These are phyloP conservation scores for Stenodema calcarata DNA, from an alignment of 2,888 invertebrate genomes.

Conservation along the genomic window DNA sequence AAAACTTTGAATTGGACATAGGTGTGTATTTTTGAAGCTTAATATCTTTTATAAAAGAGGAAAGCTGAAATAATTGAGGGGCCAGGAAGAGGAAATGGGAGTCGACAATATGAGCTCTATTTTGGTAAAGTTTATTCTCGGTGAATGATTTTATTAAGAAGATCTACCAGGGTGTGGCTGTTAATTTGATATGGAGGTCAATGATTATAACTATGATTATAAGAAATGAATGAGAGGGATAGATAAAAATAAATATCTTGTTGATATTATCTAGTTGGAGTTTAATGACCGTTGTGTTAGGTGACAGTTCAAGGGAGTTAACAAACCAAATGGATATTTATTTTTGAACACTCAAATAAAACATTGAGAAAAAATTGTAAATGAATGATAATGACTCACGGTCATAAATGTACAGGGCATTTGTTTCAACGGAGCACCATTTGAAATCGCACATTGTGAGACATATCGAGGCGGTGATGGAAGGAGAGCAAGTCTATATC, in stretches of 20 bases:
- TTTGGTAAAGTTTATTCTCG: constrained; percentile 7
- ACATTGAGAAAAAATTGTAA: background rate
- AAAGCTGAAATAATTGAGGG: background rate
- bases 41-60: no score
- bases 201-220: no score
- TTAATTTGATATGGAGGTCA: no score
- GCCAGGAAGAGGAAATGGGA: background rate
- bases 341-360: background rate
- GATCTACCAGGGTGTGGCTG: background rate
- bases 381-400: constrained; percentile 35
- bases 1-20: no score
- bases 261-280: background rate
- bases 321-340: background rate
- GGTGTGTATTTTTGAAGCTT: no score
- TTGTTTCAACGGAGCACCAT: constrained; percentile 51
- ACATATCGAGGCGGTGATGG: constrained; percentile 21
- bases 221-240: no score
- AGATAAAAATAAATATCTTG: background rate
- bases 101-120: background rate
- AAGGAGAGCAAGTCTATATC: constrained; percentile 33
- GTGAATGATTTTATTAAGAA: background rate
- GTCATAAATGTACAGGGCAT: constrained; percentile 48
- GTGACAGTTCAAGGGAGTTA: background rate
- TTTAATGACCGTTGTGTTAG: background rate
- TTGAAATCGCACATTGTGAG: constrained; percentile 53